Base-by-base conservation (phyloP, 2,888 invertebrate species). In the Abrostola triplasia region DNA sequence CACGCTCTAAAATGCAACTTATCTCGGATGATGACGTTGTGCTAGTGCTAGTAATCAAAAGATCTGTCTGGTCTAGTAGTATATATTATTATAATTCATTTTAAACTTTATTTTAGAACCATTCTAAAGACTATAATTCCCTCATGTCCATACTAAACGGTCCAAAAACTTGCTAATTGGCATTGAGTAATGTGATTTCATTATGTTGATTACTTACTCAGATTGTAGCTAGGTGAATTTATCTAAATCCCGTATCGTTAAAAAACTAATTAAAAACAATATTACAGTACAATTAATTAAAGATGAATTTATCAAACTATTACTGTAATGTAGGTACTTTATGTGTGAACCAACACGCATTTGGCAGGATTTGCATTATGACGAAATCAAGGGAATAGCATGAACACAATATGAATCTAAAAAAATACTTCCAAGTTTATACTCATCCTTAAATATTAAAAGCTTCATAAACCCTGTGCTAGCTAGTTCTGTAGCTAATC, bases 1-100 rank as follows among this genome's bases (percentile, higher is more conserved):
- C 71, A 67, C 73, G 78, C 71, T 78, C 70, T 70, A 78, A 58
- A 80, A 67, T 70, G 70, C 76, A 74, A 76, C 79, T 85, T 84
- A 84, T 86, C 79, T 80, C 74, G 72, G 63, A 59, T 59, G 52
- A 59, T 59, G 75, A 64, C 62, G 70, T 64, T 59, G 57, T 67
- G 55, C 76, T 52, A 73, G 57, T 67, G 55, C 76, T 52, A 73
- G 63, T 71, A 64, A 73, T 70, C 69, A 67, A 76, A 24, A 24
- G 24, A 24, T 24, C 24, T 24, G 24, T 24, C 75, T 73, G 57
- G 63, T 24, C 75, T 73, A 56, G 63, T 71, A 77, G 64, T 77
- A 76, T 73, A 73, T 24, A 47, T 47, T 47, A 47, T 47, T 13
- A 24, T 47, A 47, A 24, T n/a, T n/a, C n/a, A n/a, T n/a, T n/a